phyloP scores from a whole-genome alignment of 1,140 invertebrate genomes.

The Odontomachus brunneus region DNA sequence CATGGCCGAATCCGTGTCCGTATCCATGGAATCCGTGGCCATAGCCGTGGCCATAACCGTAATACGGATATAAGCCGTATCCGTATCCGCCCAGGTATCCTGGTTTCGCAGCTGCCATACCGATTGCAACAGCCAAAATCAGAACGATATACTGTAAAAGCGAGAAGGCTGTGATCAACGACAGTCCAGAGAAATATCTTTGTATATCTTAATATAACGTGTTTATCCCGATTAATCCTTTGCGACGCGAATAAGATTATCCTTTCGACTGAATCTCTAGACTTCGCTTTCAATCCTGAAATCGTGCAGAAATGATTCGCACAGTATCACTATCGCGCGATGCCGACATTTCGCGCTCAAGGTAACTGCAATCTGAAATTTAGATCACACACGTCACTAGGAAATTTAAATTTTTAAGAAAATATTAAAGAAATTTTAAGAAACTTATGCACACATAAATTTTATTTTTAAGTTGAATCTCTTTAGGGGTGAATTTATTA shows the following conservation, averaged over 20 bases:
- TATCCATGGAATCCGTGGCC: slow-evolving; percentile 68
- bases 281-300: neutral
- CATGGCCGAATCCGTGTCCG: slow-evolving; percentile 49
- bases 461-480: too few species aligned
- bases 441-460: too few species aligned
- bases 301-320: neutral
- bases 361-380: neutral
- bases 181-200: neutral
- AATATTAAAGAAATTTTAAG: too few species aligned
- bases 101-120: slow-evolving; percentile 69
- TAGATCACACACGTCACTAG: too few species aligned
- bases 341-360: neutral
- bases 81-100: slow-evolving; percentile 73
- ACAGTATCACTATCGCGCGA: neutral
- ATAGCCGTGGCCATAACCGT: slow-evolving; percentile 63
- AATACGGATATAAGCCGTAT: slow-evolving; percentile 45
- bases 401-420: too few species aligned
- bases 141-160: slow-evolving; percentile 70
- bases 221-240: neutral
- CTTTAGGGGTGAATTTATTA: too few species aligned
- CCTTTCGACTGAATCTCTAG: neutral
- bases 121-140: slow-evolving; percentile 70
- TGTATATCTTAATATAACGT: neutral
- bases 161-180: neutral
- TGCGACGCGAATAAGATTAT: neutral